Evolutionary conservation across 2,113 vertebrate species (phyloP), one percentile per base, ranked within the genome.

Genomic region (Thalassarche chlororhynchos): DNA sequence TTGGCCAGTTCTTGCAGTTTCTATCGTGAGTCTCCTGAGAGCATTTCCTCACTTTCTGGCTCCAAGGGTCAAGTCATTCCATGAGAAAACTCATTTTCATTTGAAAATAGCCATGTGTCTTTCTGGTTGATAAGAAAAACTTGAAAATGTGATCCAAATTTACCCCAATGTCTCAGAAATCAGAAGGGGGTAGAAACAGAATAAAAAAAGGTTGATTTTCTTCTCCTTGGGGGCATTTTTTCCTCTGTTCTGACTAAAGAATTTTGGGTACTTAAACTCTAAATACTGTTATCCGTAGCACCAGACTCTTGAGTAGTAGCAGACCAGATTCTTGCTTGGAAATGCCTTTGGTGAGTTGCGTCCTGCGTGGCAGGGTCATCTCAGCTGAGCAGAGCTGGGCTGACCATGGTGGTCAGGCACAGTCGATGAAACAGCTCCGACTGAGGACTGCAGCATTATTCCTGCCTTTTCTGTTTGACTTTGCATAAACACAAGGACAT

Each of bases 381-480:
- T 55, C 16, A 36, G 32, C 38, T 0, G 3, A 14, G 38, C 68
- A 77, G 84, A 31, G 84, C 78, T 52, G 36, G 57, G 28, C 36
- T 66, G 47, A 13, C 34, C 9, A 0, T 3, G 4, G 11, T 42
- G 12, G 55, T 11, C 31, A 71, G 72, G 51, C 36, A 12, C 21
- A 14, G n/a, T 12, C 65, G 57, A 40, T 8, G 29, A 24, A 60
- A 18, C 12, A 32, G 57, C 74, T 85, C 84, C 2, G 5, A 12
- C 52, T 62, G 80, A 80, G 85, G 79, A 51, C 94, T 78, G 57
- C 90, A 38, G 83, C 32, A 3, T 89, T 89, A 82, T 84, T 92
- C 88, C 93, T 96, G 93, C 80, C 77, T 84, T 87, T 95, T 95
- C 89, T 94, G 64, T 97, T 96, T 93, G 91, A 95, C 82, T 91